A percentile compares a stretch with the other conserved stretches of the same genome.
phyloP scores from a whole-genome alignment of 2,113 vertebrate species.

The Tonatia bakeri region DNA sequence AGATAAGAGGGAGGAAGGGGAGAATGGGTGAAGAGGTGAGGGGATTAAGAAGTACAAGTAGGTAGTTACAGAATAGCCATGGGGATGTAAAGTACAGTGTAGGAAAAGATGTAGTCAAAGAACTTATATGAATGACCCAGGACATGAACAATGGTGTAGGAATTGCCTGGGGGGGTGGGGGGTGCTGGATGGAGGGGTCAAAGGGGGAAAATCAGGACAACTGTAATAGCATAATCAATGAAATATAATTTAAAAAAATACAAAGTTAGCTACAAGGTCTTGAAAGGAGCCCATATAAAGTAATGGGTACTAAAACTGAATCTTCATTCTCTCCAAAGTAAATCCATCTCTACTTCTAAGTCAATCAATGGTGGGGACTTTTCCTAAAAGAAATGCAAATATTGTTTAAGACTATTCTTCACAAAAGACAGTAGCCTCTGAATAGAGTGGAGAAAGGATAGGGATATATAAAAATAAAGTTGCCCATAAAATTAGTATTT shows the following conservation, averaged over 20 bases:
- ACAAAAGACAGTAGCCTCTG: not conserved
- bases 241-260: not conserved
- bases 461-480: slow-evolving; percentile 12
- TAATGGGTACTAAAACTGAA: not conserved
- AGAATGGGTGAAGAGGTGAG: too few species aligned
- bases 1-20: too few species aligned
- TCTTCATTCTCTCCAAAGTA: not conserved
- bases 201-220: too few species aligned
- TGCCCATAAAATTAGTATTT: slow-evolving; percentile 42
- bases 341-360: not conserved
- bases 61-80: too few species aligned
- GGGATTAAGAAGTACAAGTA: too few species aligned
- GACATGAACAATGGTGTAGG: too few species aligned
- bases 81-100: too few species aligned
- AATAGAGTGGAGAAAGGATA: not conserved
- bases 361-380: not conserved
- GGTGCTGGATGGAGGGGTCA: too few species aligned
- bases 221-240: too few species aligned
- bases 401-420: not conserved
- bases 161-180: too few species aligned
- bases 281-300: not conserved
- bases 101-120: too few species aligned
- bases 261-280: not conserved
- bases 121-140: too few species aligned
- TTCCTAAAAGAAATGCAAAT: not conserved